Evolutionary conservation across 1,140 invertebrate genomes (phyloP).

Genomic region (Anastrepha obliqua): DNA sequence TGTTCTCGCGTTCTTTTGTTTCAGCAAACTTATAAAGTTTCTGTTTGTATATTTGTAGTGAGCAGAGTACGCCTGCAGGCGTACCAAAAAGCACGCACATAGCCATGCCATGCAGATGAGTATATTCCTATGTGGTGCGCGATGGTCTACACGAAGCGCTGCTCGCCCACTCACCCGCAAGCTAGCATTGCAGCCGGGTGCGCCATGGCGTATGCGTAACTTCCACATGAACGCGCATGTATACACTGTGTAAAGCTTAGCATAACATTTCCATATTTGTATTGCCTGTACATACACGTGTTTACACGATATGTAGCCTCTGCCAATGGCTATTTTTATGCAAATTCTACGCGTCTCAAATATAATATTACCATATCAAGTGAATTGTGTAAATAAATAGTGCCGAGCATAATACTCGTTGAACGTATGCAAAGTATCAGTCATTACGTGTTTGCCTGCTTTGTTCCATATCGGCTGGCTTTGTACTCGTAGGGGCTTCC

Average conservation of each 20-base stretch:
- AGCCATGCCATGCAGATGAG: neutral
- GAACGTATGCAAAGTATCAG: neutral
- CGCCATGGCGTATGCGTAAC: conserved; percentile 16
- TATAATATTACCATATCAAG: conserved; percentile 29
- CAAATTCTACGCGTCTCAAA: neutral
- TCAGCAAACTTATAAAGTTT: conserved; percentile 20
- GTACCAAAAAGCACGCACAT: neutral
- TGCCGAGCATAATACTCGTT: neutral
- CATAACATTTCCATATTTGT: neutral
- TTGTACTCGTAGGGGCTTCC: no score
- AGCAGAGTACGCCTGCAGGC: neutral
- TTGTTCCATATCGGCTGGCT: no score
- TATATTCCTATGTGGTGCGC: no score
- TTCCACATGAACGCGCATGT: neutral
- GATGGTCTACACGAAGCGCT: neutral
- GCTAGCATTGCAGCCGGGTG: neutral
- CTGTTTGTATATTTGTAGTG: neutral
- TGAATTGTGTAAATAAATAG: conserved; percentile 25
- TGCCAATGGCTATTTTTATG: neutral
- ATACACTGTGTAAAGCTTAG: neutral
- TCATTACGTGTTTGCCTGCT: neutral
- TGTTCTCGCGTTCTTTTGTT: conserved; percentile 25
- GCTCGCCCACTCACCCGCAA: neutral
- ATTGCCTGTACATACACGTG: neutral
- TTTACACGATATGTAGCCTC: neutral